Conservation (phyloP, 2,797 vertebrate genomes). For the Eupleurogrammus muticus region DNA sequence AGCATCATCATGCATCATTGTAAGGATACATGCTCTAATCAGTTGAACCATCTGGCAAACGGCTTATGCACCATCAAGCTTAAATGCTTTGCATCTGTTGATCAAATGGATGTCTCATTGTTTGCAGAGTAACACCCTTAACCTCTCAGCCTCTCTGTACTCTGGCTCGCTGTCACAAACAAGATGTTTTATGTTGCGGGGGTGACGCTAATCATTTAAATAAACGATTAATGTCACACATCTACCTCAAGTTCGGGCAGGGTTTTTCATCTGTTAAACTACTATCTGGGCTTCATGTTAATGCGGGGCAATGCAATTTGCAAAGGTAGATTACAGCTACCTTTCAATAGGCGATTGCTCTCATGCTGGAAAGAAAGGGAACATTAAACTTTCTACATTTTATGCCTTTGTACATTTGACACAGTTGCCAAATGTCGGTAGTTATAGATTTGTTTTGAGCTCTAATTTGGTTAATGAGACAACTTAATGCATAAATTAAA, state of each 20-base stretch:
- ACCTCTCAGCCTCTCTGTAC: conserved; percentile 76
- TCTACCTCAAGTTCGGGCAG: conserved; percentile 46
- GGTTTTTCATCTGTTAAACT: conserved; percentile 30
- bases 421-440: conserved; percentile 43
- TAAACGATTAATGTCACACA: conserved; percentile 52
- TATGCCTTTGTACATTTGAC: conserved; percentile 26
- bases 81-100: conserved; percentile 86
- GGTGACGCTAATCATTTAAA: conserved; percentile 65
- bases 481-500: conserved; percentile 68
- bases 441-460: conserved; percentile 45
- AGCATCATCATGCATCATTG: conserved; percentile 85
- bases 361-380: conserved; percentile 45
- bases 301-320: conserved; percentile 39
- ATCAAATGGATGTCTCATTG: conserved; percentile 83
- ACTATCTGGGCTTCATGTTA: conserved; percentile 53
- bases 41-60: conserved; percentile 85
- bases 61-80: conserved; percentile 83
- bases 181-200: conserved; percentile 45
- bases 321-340: conserved; percentile 10
- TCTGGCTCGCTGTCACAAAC: conserved; percentile 55
- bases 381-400: conserved; percentile 56
- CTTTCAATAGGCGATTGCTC: conserved; percentile 30
- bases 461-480: conserved; percentile 59
- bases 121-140: conserved; percentile 81
- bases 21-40: conserved; percentile 84